Evolutionary conservation across 1,140 invertebrate species (phyloP).

Genomic region (Zaprionus capensis): DNA sequence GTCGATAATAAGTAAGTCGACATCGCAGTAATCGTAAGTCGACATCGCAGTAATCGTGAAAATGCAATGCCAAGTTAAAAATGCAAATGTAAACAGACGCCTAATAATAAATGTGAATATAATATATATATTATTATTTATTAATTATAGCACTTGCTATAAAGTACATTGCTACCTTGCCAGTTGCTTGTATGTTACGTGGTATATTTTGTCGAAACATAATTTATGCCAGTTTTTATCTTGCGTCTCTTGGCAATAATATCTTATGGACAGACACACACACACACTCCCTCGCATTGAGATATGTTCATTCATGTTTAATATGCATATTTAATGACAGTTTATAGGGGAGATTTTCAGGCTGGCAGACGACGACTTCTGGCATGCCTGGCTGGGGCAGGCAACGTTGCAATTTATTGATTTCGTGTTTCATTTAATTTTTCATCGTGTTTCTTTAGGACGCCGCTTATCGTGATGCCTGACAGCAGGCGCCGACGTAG

Average conservation of each 20-base stretch:
- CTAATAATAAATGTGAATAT: background rate
- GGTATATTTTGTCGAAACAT: slow-evolving; percentile 35
- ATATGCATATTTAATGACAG: slow-evolving; percentile 72
- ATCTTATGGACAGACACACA: slow-evolving; percentile 19
- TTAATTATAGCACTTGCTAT: background rate
- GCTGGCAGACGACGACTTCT: slow-evolving; percentile 1
- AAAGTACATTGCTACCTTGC: background rate
- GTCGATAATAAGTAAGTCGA: background rate
- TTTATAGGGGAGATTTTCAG: slow-evolving; percentile 50
- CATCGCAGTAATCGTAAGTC: background rate
- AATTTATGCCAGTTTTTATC: slow-evolving; percentile 45
- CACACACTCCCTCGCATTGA: slow-evolving; percentile 8
- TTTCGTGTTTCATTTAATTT: slow-evolving; percentile 73
- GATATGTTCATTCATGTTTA: slow-evolving; percentile 52
- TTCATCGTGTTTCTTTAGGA: slow-evolving; percentile 41
- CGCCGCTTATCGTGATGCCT: slow-evolving; percentile 43
- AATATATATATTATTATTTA: background rate
- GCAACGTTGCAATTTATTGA: slow-evolving; percentile 74
- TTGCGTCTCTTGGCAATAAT: slow-evolving; percentile 16
- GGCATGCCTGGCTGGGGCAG: slow-evolving; percentile 2
- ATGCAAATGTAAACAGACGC: background rate
- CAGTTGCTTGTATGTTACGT: background rate
- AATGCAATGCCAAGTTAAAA: background rate
- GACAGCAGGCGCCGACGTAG: slow-evolving; percentile 23
- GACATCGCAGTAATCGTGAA: background rate